Percentiles rank a stretch among this genome's conserved stretches.
Evolutionary conservation across 2,113 vertebrate species (phyloP).

Genomic region (Murina feae): DNA sequence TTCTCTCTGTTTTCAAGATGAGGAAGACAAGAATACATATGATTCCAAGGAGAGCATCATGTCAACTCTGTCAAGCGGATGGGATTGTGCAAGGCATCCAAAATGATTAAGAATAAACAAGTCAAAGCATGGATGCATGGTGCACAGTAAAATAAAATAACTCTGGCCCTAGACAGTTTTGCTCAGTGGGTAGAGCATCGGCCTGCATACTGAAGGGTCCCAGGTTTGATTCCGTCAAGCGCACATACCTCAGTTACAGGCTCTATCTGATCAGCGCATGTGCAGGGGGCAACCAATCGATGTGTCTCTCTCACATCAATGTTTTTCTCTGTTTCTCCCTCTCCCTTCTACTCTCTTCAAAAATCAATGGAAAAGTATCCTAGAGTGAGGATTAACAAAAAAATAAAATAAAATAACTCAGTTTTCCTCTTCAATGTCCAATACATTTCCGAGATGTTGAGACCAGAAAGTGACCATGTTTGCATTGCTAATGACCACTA

Average conservation of each 20-base stretch:
- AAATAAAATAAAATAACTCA: conserved; percentile 20
- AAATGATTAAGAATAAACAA: conserved; percentile 25
- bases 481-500: background rate
- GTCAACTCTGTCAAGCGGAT: conserved; percentile 35
- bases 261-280: too few relatives aligned
- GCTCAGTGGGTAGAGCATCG: too few relatives aligned
- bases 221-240: too few relatives aligned
- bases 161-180: background rate
- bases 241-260: too few relatives aligned
- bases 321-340: too few relatives aligned
- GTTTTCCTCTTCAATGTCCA: conserved; percentile 40
- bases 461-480: conserved; percentile 34
- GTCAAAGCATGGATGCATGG: background rate
- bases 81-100: conserved; percentile 4
- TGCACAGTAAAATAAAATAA: background rate
- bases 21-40: conserved; percentile 36
- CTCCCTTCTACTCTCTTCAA: too few relatives aligned
- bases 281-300: too few relatives aligned
- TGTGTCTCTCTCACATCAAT: too few relatives aligned
- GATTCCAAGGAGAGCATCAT: background rate
- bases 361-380: too few relatives aligned
- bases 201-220: too few relatives aligned
- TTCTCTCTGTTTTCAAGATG: conserved; percentile 48
- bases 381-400: background rate
- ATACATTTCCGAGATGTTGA: conserved; percentile 49